Base-by-base conservation (phyloP, 2,113 vertebrate species). In the Onychorhynchus coronatus region DNA sequence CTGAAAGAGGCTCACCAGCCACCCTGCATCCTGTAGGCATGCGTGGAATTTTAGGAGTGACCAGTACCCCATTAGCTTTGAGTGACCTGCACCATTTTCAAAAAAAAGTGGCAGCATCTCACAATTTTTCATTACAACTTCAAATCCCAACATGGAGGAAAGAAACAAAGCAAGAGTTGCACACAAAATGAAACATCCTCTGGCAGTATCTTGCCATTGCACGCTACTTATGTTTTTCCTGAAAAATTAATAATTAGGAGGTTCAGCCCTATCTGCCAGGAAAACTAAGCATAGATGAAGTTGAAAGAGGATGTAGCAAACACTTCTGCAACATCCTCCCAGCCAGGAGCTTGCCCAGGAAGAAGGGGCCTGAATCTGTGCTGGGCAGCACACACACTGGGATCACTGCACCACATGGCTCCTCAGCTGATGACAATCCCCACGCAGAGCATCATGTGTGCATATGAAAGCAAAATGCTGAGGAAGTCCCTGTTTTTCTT, bases 401-500 rank as follows among this genome's bases (percentile, higher is more conserved):
- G 9, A 37, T 71, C 3, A 2, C 24, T 17, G 35, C 41, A 74
- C 28, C 4, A 3, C 14, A 3, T 1, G 0, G 42, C 37, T 89
- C 22, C 65, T 73, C 0, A 0, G 31, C 22, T 3, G 1, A 0
- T 31, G 46, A 62, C n/a, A 50, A 30, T 44, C 63, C 33, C n/a
- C 5, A 23, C 49, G 30, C 59, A 58, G 25, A 82, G 20, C 6
- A 22, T 41, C 15, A 21, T 23, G 35, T 4, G 46, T 75, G 52
- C 22, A 50, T 18, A 10, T 50, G 47, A 82, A 91, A 85, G 23
- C 16, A 93, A 87, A 81, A 73, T 6, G 8, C 52, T 71, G 42
- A 33, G 52, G 25, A 61, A 74, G 6, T 3, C 61, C 42, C 75
- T 70, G 28, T 49, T 52, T 49, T 66, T 67, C 59, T 79, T 72